Percentiles rank a stretch among this genome's conserved stretches.
Conservation (phyloP, 2,797 vertebrate genomes). For the Trematomus bernacchii region DNA sequence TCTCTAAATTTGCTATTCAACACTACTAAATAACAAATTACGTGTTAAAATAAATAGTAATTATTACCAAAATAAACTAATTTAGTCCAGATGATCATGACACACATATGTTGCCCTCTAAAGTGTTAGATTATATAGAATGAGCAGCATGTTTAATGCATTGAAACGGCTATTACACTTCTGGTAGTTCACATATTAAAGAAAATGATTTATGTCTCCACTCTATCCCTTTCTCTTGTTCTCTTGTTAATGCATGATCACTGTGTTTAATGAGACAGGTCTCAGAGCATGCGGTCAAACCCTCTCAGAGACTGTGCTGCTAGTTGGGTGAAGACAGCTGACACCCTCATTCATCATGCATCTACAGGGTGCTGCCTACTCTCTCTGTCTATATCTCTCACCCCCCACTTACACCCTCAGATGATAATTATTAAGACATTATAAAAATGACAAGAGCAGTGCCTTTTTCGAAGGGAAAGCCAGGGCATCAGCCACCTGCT, state of each 20-base stretch:
- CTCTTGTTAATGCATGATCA: constrained; percentile 59
- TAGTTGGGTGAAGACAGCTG: constrained; percentile 67
- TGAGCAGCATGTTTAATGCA: constrained; percentile 15
- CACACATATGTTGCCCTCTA: background rate
- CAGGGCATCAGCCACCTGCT: constrained; percentile 11
- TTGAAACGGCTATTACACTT: background rate
- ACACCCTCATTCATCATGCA: constrained; percentile 79
- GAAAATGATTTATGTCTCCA: constrained; percentile 37
- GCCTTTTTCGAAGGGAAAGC: constrained; percentile 27
- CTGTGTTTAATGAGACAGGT: constrained; percentile 75
- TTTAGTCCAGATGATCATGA: background rate
- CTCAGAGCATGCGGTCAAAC: constrained; percentile 49
- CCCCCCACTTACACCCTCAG: constrained; percentile 8
- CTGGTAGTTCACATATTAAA: constrained; percentile 5
- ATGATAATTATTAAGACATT: constrained; percentile 68
- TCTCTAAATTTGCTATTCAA: background rate
- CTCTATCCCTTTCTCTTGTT: background rate
- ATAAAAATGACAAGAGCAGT: constrained; percentile 52
- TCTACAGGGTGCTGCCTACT: constrained; percentile 60
- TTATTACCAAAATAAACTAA: background rate
- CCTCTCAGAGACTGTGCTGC: constrained; percentile 48
- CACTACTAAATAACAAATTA: background rate
- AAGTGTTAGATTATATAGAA: background rate
- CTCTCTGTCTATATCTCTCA: constrained; percentile 27
- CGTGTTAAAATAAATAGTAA: background rate